Percentiles rank a stretch among this genome's conserved stretches.
Evolutionary conservation across 1,140 invertebrate species (phyloP).

Genomic region (Rhizoglyphus robini): DNA sequence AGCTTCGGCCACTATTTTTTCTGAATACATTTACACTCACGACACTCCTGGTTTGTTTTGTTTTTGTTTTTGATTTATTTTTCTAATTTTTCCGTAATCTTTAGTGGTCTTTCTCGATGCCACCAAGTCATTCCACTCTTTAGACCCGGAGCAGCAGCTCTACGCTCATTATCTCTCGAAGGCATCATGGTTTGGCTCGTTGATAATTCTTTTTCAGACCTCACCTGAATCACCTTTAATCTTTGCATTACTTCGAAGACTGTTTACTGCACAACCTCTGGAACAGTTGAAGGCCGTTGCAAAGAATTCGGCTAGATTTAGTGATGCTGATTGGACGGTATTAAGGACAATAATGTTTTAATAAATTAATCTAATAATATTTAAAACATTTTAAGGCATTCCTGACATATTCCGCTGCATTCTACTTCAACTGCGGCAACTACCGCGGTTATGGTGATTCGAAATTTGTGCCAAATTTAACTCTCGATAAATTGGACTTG

Average conservation of each 20-base stretch:
- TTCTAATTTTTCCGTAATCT: background rate
- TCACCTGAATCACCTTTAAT: constrained; percentile 73
- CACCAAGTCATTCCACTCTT: constrained; percentile 58
- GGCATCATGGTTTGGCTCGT: constrained; percentile 71
- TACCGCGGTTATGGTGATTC: constrained; percentile 88
- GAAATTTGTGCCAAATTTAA: constrained; percentile 80
- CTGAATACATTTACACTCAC: constrained; percentile 17
- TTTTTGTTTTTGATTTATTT: background rate
- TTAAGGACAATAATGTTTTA: no score
- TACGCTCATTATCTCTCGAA: constrained; percentile 82
- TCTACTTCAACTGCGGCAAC: constrained; percentile 76
- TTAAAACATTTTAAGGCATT: no score
- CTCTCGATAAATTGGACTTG: constrained; percentile 52
- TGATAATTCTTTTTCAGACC: constrained; percentile 65
- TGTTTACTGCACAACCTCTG: constrained; percentile 55
- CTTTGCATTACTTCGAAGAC: constrained; percentile 63
- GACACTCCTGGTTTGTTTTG: constrained; percentile 12
- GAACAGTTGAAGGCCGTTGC: constrained; percentile 51
- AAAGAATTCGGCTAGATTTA: constrained; percentile 44
- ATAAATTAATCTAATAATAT: no score
- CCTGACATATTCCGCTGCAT: constrained; percentile 63
- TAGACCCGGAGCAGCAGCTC: constrained; percentile 64
- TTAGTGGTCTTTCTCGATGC: constrained; percentile 63
- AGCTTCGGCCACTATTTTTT: no score
- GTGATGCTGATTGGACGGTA: constrained; percentile 65